Evolutionary conservation across 2,888 invertebrate genomes (phyloP).

Genomic region (Minunthozetes semirufus): DNA sequence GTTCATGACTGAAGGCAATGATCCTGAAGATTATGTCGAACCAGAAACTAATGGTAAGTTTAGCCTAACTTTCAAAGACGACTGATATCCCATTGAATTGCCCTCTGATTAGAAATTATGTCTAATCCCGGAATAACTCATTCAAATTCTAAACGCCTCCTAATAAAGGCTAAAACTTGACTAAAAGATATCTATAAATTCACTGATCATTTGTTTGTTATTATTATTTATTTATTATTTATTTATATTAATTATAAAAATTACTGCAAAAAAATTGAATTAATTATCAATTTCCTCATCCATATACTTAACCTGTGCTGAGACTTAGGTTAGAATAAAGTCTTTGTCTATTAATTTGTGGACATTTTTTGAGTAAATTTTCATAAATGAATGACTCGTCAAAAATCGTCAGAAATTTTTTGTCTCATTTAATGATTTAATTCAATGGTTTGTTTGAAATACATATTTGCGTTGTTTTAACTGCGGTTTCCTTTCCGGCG

Average conservation of each 20-base stretch:
- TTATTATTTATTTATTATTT: no score
- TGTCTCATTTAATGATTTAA: conserved; percentile 20
- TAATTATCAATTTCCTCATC: conserved; percentile 27
- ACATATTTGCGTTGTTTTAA: conserved; percentile 16
- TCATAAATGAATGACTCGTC: conserved; percentile 25
- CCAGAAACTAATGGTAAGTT: neutral
- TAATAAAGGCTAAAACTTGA: neutral
- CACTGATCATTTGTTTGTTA: no score
- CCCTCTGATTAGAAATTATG: neutral
- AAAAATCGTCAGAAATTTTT: conserved; percentile 9
- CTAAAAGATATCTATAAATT: no score
- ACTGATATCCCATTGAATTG: neutral
- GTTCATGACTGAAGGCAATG: neutral
- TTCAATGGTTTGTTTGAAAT: conserved; percentile 14
- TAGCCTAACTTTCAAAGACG: neutral
- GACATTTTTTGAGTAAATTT: conserved; percentile 14
- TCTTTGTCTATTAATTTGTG: neutral
- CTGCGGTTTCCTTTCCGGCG: conserved; percentile 25
- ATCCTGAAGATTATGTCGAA: neutral
- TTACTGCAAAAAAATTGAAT: neutral
- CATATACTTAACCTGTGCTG: conserved; percentile 5
- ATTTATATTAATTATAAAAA: neutral
- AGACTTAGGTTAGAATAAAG: neutral
- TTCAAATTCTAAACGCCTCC: neutral
- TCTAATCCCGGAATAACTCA: neutral